Evolutionary conservation across 2,113 vertebrate species (phyloP).

Genomic region (Lophius piscatorius): DNA sequence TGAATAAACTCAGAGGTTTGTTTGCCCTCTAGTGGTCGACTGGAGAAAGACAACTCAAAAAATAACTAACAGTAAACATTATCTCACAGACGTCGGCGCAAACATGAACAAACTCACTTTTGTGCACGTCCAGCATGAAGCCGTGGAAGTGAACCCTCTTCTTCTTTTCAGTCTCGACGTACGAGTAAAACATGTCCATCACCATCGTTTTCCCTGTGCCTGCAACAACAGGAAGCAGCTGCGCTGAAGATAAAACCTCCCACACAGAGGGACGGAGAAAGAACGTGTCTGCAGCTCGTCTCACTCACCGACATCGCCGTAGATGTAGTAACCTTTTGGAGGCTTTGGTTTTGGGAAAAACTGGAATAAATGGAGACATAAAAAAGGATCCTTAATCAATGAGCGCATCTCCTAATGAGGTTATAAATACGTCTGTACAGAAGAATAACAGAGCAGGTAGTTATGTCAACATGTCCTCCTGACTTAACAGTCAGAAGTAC

Average conservation of each 20-base stretch:
- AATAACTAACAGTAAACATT: not conserved
- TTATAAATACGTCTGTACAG: no score
- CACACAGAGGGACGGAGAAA: not conserved
- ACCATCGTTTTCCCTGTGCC: conserved; percentile 99
- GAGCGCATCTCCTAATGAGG: no score
- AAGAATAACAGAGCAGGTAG: no score
- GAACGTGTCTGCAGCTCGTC: not conserved
- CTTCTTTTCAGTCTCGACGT: conserved; percentile 89
- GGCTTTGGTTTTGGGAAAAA: conserved; percentile 83
- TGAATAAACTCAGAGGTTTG: no score
- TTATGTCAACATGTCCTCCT: no score
- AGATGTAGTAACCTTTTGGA: conserved; percentile 93
- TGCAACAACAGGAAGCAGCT: conserved; percentile 46
- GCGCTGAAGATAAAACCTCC: not conserved
- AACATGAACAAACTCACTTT: conserved; percentile 83
- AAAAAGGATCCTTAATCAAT: no score
- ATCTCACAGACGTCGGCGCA: not conserved
- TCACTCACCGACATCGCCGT: conserved; percentile 93
- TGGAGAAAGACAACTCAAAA: not conserved
- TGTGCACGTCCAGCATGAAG: conserved; percentile 97
- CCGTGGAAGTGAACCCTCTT: conserved; percentile 97
- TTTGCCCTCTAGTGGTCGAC: no score
- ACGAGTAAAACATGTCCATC: conserved; percentile 98
- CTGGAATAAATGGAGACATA: conserved; percentile 46
- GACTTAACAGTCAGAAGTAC: no score